Evolutionary conservation across 2,888 invertebrate species (phyloP).

Genomic region (Andrena dorsata): DNA sequence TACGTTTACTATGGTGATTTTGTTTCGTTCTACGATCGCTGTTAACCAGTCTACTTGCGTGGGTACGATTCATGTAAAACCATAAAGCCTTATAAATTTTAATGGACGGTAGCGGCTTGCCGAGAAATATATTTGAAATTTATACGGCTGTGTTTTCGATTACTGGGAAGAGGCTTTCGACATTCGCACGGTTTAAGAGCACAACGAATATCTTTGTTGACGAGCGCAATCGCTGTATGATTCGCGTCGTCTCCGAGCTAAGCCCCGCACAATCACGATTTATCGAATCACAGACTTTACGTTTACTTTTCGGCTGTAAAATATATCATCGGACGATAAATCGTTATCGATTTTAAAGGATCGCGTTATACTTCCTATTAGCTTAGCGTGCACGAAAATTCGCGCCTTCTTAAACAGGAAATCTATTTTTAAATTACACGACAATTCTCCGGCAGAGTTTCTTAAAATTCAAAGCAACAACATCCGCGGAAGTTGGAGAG

Average conservation of each 20-base stretch:
- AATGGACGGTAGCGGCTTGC: neutral
- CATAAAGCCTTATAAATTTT: neutral
- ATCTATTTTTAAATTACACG: no score
- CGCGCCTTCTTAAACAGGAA: neutral
- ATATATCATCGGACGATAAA: slow-evolving; percentile 41
- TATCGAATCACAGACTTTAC: slow-evolving; percentile 27
- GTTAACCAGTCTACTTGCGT: no score
- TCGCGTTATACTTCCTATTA: neutral
- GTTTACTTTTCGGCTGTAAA: slow-evolving; percentile 42
- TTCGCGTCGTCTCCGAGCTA: slow-evolving; percentile 21
- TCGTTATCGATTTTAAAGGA: slow-evolving; percentile 37
- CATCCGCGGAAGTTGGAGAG: neutral
- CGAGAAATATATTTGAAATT: neutral
- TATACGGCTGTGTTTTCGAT: neutral
- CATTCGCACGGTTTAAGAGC: slow-evolving; percentile 8
- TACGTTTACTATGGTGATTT: no score
- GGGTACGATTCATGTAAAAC: no score
- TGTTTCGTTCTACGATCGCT: no score
- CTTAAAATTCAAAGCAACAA: neutral
- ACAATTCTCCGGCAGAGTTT: neutral
- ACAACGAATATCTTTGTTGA: slow-evolving; percentile 48
- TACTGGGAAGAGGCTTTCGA: neutral
- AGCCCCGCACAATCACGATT: slow-evolving; percentile 37
- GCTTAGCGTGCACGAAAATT: neutral
- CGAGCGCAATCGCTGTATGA: neutral